Evolutionary conservation across 2,888 invertebrate genomes (phyloP), one percentile per base, ranked within the genome.

Genomic region (Falcaria lacertinaria): DNA sequence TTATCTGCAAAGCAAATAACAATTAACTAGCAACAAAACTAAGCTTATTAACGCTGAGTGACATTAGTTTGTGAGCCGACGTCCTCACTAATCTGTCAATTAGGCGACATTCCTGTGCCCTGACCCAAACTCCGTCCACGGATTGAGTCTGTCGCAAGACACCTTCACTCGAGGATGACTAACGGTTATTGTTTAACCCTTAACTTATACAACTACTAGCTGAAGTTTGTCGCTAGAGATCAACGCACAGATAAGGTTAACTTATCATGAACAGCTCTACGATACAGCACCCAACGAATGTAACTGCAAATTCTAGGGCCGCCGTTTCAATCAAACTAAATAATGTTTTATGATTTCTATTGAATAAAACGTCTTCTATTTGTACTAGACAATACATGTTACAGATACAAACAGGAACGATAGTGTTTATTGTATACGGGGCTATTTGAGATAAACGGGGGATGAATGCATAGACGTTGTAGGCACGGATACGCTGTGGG

Each of bases 31-130:
- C 44, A 46, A 41, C 39, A 44, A 36, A 46, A 35, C 50, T 52
- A 56, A 64, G 55, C 50, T 52, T 57, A 61, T 67, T 57, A 46
- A 51, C 19, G 22, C 22, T 22, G 37, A 37, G 22, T 37, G 37
- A 37, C 25, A 37, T 37, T 37, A 22, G 19, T 37, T 37, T 37
- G 37, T 15, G 37, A 37, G 56, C 56, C 62, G 67, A 67, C 73
- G 81, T 76, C 81, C 78, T 71, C 74, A 54, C 62, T 68, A 69
- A 78, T 83, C 79, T 80, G 81, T 85, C 85, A 86, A 80, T 84
- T 81, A 80, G 72, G 57, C 75, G 47, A 64, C 84, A 86, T 86
- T 85, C 87, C 71, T 78, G 84, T 76, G 69, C 73, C 68, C 64
- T 85, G 85, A 86, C 83, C 86, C 68, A 59, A 52, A 52, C 28